A percentile compares a stretch with the other conserved stretches of the same genome.
phyloP scores from a whole-genome alignment of 2,888 invertebrate genomes.

The Pachymerium ferrugineum region DNA sequence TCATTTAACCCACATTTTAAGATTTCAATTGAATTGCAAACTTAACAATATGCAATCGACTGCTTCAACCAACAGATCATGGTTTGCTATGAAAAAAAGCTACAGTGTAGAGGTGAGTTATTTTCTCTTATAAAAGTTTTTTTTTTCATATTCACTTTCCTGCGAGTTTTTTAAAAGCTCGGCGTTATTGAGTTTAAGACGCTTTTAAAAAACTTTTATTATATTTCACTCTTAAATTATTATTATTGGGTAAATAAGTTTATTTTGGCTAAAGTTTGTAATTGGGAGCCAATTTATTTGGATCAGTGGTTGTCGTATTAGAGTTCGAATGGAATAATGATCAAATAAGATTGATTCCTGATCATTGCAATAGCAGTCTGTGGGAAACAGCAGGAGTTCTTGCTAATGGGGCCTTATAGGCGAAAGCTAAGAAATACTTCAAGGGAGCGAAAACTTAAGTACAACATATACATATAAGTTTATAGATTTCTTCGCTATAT shows the following conservation, averaged over 20 bases:
- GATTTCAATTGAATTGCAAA: not conserved
- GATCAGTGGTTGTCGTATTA: not conserved
- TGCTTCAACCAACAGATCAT: constrained; percentile 88
- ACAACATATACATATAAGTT: not conserved
- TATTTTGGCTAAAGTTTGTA: too few species aligned
- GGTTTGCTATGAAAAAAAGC: constrained; percentile 95
- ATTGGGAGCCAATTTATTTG: not conserved
- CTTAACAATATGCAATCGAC: constrained; percentile 56
- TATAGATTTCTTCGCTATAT: not conserved
- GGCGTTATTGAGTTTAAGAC: too few species aligned
- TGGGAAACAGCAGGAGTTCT: not conserved
- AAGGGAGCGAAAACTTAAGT: not conserved
- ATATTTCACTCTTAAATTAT: too few species aligned
- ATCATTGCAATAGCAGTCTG: not conserved
- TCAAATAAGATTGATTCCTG: not conserved
- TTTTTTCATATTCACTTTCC: not conserved
- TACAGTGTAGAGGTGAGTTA: constrained; percentile 91
- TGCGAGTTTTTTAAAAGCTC: too few species aligned
- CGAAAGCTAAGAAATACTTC: not conserved
- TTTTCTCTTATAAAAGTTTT: not conserved
- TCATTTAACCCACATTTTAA: not conserved
- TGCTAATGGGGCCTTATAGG: not conserved
- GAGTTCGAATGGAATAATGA: constrained; percentile 11
- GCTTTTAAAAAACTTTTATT: too few species aligned
- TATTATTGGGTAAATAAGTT: too few species aligned